phyloP scores from a whole-genome alignment of 2,888 invertebrate genomes.

The Halictus quadricinctus region DNA sequence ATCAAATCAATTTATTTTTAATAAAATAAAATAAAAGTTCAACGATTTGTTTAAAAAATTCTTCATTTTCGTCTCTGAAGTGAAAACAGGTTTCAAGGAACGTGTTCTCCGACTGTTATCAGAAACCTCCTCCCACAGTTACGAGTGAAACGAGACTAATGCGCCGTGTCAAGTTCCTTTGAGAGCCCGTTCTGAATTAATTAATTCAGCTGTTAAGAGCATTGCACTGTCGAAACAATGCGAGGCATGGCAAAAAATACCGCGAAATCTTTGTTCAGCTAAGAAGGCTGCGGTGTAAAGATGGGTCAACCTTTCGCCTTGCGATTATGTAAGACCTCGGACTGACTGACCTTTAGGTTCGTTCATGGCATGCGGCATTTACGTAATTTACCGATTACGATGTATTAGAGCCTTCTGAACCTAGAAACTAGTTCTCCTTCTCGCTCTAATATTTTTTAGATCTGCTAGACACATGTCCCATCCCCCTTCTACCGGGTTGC shows the following conservation, averaged over 20 bases:
- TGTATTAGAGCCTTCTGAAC: conserved; percentile 70
- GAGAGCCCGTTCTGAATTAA: conserved; percentile 47
- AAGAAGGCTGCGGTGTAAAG: conserved; percentile 74
- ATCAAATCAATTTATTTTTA: too few species aligned
- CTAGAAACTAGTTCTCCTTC: conserved; percentile 67
- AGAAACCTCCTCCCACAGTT: neutral
- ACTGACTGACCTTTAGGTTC: conserved; percentile 79
- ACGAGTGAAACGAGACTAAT: neutral
- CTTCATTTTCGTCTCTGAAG: neutral
- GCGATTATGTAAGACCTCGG: conserved; percentile 80
- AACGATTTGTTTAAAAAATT: neutral
- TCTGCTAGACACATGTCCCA: conserved; percentile 30
- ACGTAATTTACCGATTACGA: conserved; percentile 77
- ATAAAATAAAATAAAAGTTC: neutral
- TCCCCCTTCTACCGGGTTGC: conserved; percentile 9
- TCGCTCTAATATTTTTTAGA: conserved; percentile 68
- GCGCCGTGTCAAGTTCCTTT: neutral
- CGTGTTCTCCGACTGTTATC: neutral
- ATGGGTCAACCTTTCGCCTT: conserved; percentile 80
- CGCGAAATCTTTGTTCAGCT: conserved; percentile 72
- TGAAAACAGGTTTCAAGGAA: neutral
- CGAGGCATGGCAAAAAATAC: conserved; percentile 62
- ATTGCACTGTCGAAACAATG: conserved; percentile 43
- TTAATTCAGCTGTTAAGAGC: conserved; percentile 47
- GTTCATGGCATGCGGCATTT: conserved; percentile 80